A percentile compares a stretch with the other conserved stretches of the same genome.
phyloP scores from a whole-genome alignment of 2,888 invertebrate genomes.

The Drosophila meridionalis region DNA sequence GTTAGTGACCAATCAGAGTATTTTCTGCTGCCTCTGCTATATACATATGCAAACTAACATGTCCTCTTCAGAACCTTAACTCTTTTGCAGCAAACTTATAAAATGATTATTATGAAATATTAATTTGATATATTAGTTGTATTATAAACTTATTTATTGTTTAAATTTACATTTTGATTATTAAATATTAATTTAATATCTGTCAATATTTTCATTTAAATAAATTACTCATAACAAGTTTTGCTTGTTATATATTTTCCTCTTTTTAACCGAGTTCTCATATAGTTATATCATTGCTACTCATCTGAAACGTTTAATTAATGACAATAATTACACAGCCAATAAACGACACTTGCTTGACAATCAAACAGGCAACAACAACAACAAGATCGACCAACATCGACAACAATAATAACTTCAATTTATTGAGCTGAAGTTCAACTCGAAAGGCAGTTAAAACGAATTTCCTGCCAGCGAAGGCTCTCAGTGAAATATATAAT shows the following conservation, averaged over 20 bases:
- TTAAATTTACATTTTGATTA: not conserved
- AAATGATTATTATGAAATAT: no score
- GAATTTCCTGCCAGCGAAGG: conserved; percentile 2
- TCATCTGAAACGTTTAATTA: conserved; percentile 56
- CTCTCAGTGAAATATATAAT: not conserved
- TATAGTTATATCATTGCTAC: conserved; percentile 11
- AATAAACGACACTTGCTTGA: conserved; percentile 45
- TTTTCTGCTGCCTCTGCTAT: no score
- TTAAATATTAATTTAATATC: not conserved
- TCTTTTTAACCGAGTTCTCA: not conserved
- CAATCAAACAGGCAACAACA: conserved; percentile 6
- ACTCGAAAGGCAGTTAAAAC: conserved; percentile 25
- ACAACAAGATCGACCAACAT: conserved; percentile 1
- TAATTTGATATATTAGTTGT: no score
- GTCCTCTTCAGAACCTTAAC: no score
- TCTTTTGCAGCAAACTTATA: no score
- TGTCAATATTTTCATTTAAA: not conserved
- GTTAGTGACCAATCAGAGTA: no score
- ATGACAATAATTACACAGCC: conserved; percentile 54
- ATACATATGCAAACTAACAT: no score
- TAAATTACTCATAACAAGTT: not conserved
- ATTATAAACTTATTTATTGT: no score
- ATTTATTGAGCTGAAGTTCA: conserved; percentile 13
- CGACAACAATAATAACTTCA: conserved; percentile 18
- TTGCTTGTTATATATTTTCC: not conserved